A percentile compares a stretch with the other conserved stretches of the same genome.
These are phyloP conservation scores for Dilophus febrilis DNA, from an alignment of 2,888 invertebrate genomes.

Conservation along the genomic window DNA sequence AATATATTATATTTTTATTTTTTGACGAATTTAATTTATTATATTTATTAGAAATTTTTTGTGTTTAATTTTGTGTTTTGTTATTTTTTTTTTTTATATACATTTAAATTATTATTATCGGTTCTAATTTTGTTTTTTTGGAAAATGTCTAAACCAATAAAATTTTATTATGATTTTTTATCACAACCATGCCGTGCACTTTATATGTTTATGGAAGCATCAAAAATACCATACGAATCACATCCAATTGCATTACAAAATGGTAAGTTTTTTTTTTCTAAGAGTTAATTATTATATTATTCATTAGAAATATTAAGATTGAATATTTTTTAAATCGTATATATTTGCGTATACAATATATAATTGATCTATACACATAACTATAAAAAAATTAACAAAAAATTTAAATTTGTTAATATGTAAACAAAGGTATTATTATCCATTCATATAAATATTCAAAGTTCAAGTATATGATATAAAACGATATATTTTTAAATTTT, in stretches of 20 bases:
- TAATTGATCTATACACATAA: background rate
- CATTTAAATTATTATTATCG: too few species aligned
- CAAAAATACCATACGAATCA: conserved; percentile 46
- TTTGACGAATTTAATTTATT: too few species aligned
- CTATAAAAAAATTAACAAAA: background rate
- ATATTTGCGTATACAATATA: background rate
- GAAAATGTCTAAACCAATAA: conserved; percentile 32
- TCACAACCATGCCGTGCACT: conserved; percentile 63
- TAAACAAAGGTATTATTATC: background rate
- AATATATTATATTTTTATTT: too few species aligned
- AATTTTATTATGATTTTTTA: conserved; percentile 53
- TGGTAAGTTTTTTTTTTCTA: conserved; percentile 32
- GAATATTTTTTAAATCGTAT: background rate
- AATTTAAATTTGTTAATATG: background rate
- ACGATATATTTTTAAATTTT: too few species aligned
- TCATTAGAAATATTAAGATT: background rate
- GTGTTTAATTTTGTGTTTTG: too few species aligned
- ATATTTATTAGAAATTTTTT: too few species aligned
- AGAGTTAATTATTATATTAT: background rate
- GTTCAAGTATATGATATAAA: too few species aligned
- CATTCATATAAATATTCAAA: too few species aligned
- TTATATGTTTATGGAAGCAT: conserved; percentile 47
- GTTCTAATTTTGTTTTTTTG: too few species aligned
- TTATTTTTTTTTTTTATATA: too few species aligned
- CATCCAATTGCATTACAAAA: conserved; percentile 43